Percentiles rank a stretch among this genome's conserved stretches.
phyloP scores from a whole-genome alignment of 2,797 vertebrate species.

The Alcedo atthis region DNA sequence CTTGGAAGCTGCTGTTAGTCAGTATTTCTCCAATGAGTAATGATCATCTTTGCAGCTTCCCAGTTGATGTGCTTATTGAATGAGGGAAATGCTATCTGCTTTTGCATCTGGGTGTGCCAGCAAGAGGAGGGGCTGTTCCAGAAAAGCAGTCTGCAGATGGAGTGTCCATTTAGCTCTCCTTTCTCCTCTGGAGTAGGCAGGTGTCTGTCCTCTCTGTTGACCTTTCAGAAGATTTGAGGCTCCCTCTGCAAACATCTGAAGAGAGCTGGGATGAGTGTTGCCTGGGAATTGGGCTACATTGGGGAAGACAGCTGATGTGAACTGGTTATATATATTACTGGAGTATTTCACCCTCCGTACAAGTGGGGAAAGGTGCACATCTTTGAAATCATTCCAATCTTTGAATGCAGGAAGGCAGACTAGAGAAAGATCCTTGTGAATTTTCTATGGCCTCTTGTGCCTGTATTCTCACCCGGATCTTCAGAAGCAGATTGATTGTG shows the following conservation, averaged over 20 bases:
- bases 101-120: not conserved
- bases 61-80: not conserved
- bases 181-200: not conserved
- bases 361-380: not conserved
- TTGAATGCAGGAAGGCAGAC: not conserved
- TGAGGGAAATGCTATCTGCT: not conserved
- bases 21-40: not conserved
- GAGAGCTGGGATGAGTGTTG: not conserved
- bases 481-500: not conserved
- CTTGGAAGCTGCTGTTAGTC: not conserved
- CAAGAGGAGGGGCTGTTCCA: not conserved
- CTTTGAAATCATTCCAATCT: not conserved
- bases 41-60: not conserved
- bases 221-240: not conserved
- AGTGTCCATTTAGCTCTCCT: not conserved
- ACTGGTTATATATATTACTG: not conserved
- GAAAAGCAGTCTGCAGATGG: not conserved
- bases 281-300: not conserved
- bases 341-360: not conserved
- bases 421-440: not conserved
- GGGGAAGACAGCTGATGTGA: not conserved
- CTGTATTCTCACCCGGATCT: not conserved
- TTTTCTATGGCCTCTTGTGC: not conserved
- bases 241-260: not conserved
- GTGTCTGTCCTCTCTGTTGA: not conserved